These are phyloP conservation scores for Drosophila ironensis DNA, from an alignment of 1,140 invertebrate species.

Conservation along the genomic window DNA sequence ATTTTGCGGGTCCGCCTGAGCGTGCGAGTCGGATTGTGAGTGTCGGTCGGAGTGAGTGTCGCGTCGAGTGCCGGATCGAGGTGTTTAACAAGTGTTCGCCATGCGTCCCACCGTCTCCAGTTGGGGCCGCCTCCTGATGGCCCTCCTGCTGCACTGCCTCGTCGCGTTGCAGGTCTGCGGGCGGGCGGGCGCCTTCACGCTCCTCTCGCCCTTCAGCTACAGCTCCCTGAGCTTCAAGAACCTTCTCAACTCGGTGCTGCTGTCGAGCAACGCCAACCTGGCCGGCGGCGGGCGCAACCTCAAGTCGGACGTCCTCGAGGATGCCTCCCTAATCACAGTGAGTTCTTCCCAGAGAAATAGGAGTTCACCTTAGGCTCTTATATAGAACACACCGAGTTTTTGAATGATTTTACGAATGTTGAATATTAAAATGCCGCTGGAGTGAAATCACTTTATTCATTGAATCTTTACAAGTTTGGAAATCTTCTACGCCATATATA, in stretches of 20 bases:
- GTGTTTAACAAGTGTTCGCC: background rate
- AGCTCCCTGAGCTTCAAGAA: slow-evolving; percentile 78
- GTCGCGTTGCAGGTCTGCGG: slow-evolving; percentile 57
- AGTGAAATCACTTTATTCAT: too few relatives aligned
- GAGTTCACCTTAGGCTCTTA: too few relatives aligned
- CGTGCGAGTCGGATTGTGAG: slow-evolving; percentile 21
- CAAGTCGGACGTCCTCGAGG: slow-evolving; percentile 79
- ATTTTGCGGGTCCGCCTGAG: slow-evolving; percentile 31
- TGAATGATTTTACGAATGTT: too few relatives aligned
- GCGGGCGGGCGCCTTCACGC: slow-evolving; percentile 67
- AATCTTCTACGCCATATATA: too few relatives aligned
- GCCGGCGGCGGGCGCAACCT: slow-evolving; percentile 73
- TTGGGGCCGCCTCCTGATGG: slow-evolving; percentile 32
- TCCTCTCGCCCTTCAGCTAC: slow-evolving; percentile 78
- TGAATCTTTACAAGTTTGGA: too few relatives aligned
- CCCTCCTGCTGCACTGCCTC: slow-evolving; percentile 64
- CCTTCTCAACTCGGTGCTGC: slow-evolving; percentile 71
- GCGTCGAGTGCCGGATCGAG: slow-evolving; percentile 18
- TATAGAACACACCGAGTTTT: too few relatives aligned
- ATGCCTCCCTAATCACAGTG: slow-evolving; percentile 81
- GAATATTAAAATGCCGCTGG: too few relatives aligned
- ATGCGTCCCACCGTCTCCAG: slow-evolving; percentile 46
- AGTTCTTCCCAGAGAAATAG: too few relatives aligned
- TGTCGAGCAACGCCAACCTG: slow-evolving; percentile 76
- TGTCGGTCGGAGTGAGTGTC: slow-evolving; percentile 31